Evolutionary conservation across 35 echinoderm and acorn worm species (phyloP).

Genomic region (Diadema setosum): DNA sequence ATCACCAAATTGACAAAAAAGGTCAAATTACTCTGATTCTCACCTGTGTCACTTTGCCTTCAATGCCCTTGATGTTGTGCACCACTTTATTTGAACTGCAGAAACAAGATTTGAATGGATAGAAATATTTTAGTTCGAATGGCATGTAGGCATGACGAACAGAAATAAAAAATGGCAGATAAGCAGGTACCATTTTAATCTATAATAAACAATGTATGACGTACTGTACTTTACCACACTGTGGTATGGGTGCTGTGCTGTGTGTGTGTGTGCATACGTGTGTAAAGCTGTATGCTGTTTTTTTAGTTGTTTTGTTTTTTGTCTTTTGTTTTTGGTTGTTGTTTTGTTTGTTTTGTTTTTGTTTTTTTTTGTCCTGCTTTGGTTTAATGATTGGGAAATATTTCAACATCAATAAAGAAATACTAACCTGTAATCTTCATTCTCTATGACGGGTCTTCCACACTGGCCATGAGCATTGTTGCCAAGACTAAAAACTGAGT

Average conservation of each 20-base stretch:
- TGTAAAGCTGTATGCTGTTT: neutral
- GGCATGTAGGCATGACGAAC: neutral
- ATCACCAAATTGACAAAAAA: neutral
- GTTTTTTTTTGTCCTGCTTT: neutral
- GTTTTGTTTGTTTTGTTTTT: neutral
- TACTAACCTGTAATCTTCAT: constrained; percentile 80
- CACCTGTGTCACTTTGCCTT: constrained; percentile 80
- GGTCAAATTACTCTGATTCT: neutral
- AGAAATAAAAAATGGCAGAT: too few relatives aligned
- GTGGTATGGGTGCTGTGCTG: too few relatives aligned
- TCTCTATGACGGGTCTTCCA: constrained; percentile 73
- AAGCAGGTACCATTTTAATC: too few relatives aligned
- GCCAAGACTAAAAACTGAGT: constrained; percentile 95
- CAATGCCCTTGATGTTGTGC: constrained; percentile 79
- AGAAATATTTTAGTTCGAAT: neutral
- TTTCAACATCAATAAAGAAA: neutral
- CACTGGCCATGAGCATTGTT: constrained; percentile 95
- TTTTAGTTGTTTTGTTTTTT: neutral
- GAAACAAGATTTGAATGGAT: neutral
- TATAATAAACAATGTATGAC: too few relatives aligned
- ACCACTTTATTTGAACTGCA: constrained; percentile 61
- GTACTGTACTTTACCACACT: too few relatives aligned
- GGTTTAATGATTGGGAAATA: neutral
- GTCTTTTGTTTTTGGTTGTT: neutral
- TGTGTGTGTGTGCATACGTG: neutral